Percentiles rank a stretch among this genome's conserved stretches.
These are phyloP conservation scores for Trissolcus japonicus DNA, from an alignment of 2,888 invertebrate genomes.

Conservation along the genomic window DNA sequence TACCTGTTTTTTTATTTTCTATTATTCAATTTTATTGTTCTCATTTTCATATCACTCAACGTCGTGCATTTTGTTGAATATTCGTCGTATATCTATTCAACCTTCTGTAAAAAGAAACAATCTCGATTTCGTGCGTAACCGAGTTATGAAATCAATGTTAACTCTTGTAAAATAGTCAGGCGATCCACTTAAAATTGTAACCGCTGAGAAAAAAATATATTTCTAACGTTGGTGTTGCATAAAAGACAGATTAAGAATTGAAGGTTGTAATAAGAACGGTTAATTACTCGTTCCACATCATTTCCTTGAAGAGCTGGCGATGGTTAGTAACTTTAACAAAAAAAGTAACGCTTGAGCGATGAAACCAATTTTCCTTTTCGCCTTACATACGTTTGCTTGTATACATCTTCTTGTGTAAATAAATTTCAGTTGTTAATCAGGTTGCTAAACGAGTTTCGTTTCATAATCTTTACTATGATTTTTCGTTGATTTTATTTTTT, in stretches of 20 bases:
- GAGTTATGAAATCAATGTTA: conserved; percentile 30
- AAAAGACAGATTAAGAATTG: conserved; percentile 28
- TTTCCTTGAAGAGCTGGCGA: conserved; percentile 34
- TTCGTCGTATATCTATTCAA: not conserved
- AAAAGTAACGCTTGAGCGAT: conserved; percentile 12
- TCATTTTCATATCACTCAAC: not conserved
- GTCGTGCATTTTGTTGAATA: conserved; percentile 22
- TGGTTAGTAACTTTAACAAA: conserved; percentile 28
- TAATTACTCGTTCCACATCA: conserved; percentile 6
- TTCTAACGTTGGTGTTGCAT: conserved; percentile 29
- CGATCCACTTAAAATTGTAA: conserved; percentile 24
- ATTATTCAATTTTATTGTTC: not conserved
- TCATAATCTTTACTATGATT: conserved; percentile 1
- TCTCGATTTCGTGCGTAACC: conserved; percentile 18
- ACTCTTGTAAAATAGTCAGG: conserved; percentile 44
- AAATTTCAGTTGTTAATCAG: conserved; percentile 3
- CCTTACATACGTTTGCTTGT: not conserved
- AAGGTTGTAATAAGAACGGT: conserved; percentile 16
- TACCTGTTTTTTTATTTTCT: not conserved
- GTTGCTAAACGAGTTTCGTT: not conserved
- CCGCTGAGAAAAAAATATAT: conserved; percentile 22
- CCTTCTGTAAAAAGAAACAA: conserved; percentile 15
- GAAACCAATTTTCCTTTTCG: conserved; percentile 6
- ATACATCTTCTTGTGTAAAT: conserved; percentile 10
- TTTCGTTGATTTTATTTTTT: not conserved